phyloP scores from a whole-genome alignment of 2,797 vertebrate genomes.

The Acipenser ruthenus region DNA sequence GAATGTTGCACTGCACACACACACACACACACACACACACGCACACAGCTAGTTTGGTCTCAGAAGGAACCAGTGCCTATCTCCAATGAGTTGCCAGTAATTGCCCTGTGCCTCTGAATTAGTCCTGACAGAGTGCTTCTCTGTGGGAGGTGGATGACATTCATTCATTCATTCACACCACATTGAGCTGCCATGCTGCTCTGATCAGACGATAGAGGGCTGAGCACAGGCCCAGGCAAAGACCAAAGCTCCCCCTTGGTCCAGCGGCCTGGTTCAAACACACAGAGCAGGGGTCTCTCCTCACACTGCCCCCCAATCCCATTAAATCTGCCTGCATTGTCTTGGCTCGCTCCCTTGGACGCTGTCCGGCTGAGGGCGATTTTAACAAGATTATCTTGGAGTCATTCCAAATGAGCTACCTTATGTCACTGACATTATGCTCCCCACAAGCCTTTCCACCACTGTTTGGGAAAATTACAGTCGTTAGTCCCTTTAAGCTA shows the following conservation, averaged over 20 bases:
- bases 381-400: slow-evolving; percentile 50
- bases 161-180: background rate
- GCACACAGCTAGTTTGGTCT: no score
- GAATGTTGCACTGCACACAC: no score
- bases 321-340: slow-evolving; percentile 1
- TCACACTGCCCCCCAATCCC: background rate
- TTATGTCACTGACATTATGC: slow-evolving; percentile 37
- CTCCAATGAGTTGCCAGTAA: background rate
- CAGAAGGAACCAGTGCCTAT: no score
- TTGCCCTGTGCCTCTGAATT: background rate
- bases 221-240: no score
- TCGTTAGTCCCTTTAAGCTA: no score
- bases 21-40: no score
- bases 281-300: background rate
- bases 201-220: background rate
- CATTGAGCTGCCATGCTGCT: background rate
- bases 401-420: slow-evolving; percentile 37
- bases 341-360: slow-evolving; percentile 23
- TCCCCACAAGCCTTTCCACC: no score
- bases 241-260: background rate
- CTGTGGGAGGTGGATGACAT: background rate
- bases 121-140: slow-evolving; percentile 1
- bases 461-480: no score
- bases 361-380: slow-evolving; percentile 38
- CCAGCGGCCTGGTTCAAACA: background rate